Percentiles rank a stretch among this genome's conserved stretches.
Conservation (phyloP, 2,797 vertebrate species). For the Aplochiton taeniatus region DNA sequence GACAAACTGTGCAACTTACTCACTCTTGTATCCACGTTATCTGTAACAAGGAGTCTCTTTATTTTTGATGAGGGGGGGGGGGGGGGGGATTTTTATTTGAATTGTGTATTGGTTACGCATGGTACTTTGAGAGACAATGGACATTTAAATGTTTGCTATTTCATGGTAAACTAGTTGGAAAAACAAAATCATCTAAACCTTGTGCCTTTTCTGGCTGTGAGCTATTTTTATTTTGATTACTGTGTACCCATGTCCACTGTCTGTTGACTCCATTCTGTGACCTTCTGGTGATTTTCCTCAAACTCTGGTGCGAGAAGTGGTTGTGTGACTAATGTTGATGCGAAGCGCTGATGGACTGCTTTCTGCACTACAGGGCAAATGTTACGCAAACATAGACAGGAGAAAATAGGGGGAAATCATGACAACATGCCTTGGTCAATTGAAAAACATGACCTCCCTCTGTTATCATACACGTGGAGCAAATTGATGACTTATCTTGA, state of each 20-base stretch:
- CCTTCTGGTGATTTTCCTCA: background rate
- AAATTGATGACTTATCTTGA: slow-evolving; percentile 53
- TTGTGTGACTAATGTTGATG: background rate
- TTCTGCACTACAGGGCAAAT: slow-evolving; percentile 16
- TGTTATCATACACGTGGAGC: slow-evolving; percentile 28
- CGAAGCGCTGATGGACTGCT: slow-evolving; percentile 3
- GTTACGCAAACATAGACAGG: slow-evolving; percentile 50
- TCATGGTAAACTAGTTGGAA: too few species aligned
- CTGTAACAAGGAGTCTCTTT: too few species aligned
- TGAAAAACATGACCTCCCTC: slow-evolving; percentile 55
- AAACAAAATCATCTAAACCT: too few species aligned
- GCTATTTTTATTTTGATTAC: background rate
- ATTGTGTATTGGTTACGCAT: too few species aligned
- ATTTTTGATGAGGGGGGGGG: too few species aligned
- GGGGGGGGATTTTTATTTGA: too few species aligned
- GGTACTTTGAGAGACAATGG: too few species aligned
- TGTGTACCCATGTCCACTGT: background rate
- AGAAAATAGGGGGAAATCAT: slow-evolving; percentile 45
- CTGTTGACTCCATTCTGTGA: background rate
- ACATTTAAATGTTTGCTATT: too few species aligned
- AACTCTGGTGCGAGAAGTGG: background rate
- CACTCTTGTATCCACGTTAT: too few species aligned
- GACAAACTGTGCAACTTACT: background rate
- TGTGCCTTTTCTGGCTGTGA: background rate
- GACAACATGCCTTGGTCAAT: slow-evolving; percentile 50